Conservation (phyloP, 2,797 vertebrate species). For the Champsocephalus gunnari region DNA sequence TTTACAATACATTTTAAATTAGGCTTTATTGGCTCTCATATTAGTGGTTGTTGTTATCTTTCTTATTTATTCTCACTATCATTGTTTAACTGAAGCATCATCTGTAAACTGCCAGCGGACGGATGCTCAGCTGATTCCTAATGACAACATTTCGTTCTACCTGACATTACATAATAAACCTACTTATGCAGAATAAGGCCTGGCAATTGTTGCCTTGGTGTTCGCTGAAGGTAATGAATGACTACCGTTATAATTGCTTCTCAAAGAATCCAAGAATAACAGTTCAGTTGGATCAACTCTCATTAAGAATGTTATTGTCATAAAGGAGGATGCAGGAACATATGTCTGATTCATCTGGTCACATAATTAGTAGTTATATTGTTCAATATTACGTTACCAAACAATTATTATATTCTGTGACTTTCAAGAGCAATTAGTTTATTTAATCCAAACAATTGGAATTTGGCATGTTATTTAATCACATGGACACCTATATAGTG, state of each 20-base stretch:
- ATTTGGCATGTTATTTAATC: background rate
- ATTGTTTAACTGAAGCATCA: background rate
- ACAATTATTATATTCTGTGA: background rate
- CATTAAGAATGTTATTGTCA: background rate
- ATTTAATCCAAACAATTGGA: background rate
- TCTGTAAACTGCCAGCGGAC: background rate
- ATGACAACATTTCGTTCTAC: background rate
- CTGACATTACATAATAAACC: background rate
- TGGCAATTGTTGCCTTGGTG: background rate
- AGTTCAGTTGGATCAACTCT: background rate
- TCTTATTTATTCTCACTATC: background rate
- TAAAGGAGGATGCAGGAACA: background rate
- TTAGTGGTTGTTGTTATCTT: background rate
- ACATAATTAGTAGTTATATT: too few species aligned
- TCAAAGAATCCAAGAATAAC: background rate
- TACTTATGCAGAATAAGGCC: background rate
- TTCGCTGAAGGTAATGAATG: background rate
- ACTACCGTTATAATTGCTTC: background rate
- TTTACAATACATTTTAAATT: too few species aligned
- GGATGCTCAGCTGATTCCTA: background rate
- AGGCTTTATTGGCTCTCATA: too few species aligned
- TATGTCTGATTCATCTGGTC: background rate
- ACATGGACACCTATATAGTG: background rate
- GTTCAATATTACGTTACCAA: background rate
- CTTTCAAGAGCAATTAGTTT: background rate